Base-by-base conservation (phyloP, 2,888 invertebrate genomes). In the Noctua fimbriata region DNA sequence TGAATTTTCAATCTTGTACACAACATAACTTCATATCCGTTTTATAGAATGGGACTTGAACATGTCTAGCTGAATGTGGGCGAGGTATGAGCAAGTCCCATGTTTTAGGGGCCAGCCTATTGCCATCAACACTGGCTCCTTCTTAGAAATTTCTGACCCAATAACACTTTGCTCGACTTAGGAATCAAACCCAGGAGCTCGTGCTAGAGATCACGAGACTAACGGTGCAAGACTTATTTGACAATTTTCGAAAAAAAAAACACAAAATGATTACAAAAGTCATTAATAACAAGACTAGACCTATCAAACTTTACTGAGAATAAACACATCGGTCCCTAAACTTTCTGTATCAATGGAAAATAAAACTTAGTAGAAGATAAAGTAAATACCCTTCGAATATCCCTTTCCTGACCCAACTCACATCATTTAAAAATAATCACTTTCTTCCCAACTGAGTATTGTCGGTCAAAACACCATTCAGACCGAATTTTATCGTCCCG, bases 401-500 rank as follows among this genome's bases (percentile, higher is more conserved):
- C 52, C 18, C 24, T 32, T 58, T 63, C 71, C 41, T 49, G 24
- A 7, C 58, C 52, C 44, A 63, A 60, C 44, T 32, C 52, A 66
- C 16, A 47, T 41, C 44, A 52, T 69, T 58, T 47, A 52, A 72
- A 74, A 74, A 72, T 85, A 69, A 75, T 72, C 24, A 41, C 49
- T 67, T 58, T 36, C 44, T 10, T 41, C 65, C 36, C 49, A 14
- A 49, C 71, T n/a, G 52, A 47, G 49, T 73, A 49, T 65, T 28
- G 32, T 72, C 82, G 78, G 71, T 81, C 88, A 80, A 85, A 83
- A 85, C 76, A 82, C 79, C 74, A 75, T 87, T 84, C 58, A 73
- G 52, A 75, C 58, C 67, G 76, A 81, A 87, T 87, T 87, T 89
- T 88, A 89, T 85, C 73, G 80, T 78, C 67, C 16, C n/a, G 18